phyloP scores from a whole-genome alignment of 2,888 invertebrate genomes.

The Eupithecia inturbata region DNA sequence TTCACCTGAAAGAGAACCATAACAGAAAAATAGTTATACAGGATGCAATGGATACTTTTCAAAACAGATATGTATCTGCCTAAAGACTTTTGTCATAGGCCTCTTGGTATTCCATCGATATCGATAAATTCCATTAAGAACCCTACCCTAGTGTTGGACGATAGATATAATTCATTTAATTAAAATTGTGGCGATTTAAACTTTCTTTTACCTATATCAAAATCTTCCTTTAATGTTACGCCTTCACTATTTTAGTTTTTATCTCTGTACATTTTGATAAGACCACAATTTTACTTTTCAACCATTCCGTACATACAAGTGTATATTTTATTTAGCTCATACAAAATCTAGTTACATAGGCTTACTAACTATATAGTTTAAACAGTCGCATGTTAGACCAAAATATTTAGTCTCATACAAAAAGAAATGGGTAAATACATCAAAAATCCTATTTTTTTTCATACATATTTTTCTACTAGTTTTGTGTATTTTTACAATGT shows the following conservation, averaged over 20 bases:
- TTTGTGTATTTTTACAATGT: slow-evolving; percentile 2
- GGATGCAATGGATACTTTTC: slow-evolving; percentile 9
- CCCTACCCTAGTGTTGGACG: slow-evolving; percentile 41
- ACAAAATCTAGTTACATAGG: slow-evolving; percentile 78
- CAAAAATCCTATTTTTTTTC: slow-evolving; percentile 55
- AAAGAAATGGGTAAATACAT: slow-evolving; percentile 67
- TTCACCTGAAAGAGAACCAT: too few relatives aligned
- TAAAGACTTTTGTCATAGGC: neutral
- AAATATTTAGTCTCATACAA: slow-evolving; percentile 52
- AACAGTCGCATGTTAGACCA: slow-evolving; percentile 66
- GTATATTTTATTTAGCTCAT: slow-evolving; percentile 79
- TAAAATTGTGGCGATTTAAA: slow-evolving; percentile 33
- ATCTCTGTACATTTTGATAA: slow-evolving; percentile 17
- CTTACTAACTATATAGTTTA: slow-evolving; percentile 61
- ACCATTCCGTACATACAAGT: slow-evolving; percentile 56
- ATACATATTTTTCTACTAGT: slow-evolving; percentile 22
- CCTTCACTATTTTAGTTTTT: neutral
- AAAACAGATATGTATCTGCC: slow-evolving; percentile 21
- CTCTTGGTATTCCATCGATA: slow-evolving; percentile 24
- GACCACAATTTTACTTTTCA: slow-evolving; percentile 43
- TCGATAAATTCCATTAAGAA: slow-evolving; percentile 34
- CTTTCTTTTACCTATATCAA: neutral
- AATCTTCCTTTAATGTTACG: neutral
- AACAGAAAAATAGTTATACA: neutral
- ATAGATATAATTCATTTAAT: slow-evolving; percentile 34